These are phyloP conservation scores for Podarcis lilfordi DNA, from an alignment of 2,797 vertebrate genomes.

Conservation along the genomic window DNA sequence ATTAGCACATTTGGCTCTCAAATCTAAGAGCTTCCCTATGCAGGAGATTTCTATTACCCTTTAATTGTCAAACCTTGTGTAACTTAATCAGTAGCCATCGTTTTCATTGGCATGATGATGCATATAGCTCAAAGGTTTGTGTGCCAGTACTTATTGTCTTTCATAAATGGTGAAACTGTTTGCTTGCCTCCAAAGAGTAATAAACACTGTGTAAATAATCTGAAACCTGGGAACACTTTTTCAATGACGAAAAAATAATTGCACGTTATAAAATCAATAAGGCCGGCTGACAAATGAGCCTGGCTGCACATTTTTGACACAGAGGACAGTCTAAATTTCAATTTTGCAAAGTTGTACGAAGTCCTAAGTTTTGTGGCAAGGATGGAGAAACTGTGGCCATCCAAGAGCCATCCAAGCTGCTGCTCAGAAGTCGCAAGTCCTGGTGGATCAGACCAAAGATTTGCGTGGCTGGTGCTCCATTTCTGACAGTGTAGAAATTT, in stretches of 20 bases:
- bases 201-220: slow-evolving; percentile 74
- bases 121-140: slow-evolving; percentile 56
- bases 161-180: slow-evolving; percentile 63
- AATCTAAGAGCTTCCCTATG: slow-evolving; percentile 41
- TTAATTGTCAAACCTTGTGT: slow-evolving; percentile 65
- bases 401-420: too few relatives aligned
- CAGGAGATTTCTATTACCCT: slow-evolving; percentile 45
- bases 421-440: background rate
- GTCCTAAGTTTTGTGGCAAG: slow-evolving; percentile 60
- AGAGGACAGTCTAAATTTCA: slow-evolving; percentile 69
- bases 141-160: slow-evolving; percentile 64
- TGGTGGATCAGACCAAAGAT: background rate
- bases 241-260: slow-evolving; percentile 65
- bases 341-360: slow-evolving; percentile 65
- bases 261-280: slow-evolving; percentile 75
- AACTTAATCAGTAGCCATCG: slow-evolving; percentile 68
- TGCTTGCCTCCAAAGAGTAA: slow-evolving; percentile 69
- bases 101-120: slow-evolving; percentile 59
- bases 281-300: slow-evolving; percentile 69
- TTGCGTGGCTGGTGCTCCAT: background rate
- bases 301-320: slow-evolving; percentile 68
- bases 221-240: slow-evolving; percentile 66
- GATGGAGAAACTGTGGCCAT: slow-evolving; percentile 38
- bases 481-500: background rate
- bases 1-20: slow-evolving; percentile 37